Evolutionary conservation across 2,113 vertebrate species (phyloP).

Genomic region (Sapajus apella): DNA sequence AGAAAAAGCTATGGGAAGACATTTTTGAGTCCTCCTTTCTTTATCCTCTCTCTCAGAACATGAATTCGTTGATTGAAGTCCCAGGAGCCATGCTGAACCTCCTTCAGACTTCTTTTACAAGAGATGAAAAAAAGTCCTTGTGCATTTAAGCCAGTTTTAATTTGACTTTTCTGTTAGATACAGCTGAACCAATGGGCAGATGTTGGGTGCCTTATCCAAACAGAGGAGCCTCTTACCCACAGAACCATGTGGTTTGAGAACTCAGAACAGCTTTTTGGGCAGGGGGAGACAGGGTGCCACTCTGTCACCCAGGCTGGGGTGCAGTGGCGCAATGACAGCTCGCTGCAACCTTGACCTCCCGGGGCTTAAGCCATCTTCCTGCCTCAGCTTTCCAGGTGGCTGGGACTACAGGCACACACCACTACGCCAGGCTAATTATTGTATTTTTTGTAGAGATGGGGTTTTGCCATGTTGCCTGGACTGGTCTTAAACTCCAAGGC

Average conservation of each 20-base stretch:
- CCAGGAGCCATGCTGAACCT: not conserved
- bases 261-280: not conserved
- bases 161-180: not conserved
- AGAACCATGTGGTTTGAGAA: not conserved
- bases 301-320: too few relatives aligned
- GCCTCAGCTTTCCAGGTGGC: too few relatives aligned
- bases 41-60: not conserved
- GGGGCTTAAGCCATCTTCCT: too few relatives aligned
- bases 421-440: too few relatives aligned
- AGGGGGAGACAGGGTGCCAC: too few relatives aligned
- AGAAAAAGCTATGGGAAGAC: not conserved
- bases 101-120: not conserved
- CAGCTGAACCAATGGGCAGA: not conserved
- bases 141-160: not conserved
- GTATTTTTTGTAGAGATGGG: too few relatives aligned
- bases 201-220: not conserved
- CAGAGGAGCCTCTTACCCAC: not conserved
- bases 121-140: not conserved
- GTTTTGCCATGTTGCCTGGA: too few relatives aligned
- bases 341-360: too few relatives aligned
- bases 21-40: not conserved
- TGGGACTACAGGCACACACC: too few relatives aligned
- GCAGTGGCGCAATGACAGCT: too few relatives aligned
- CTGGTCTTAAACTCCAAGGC: too few relatives aligned
- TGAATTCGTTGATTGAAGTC: not conserved